These are phyloP conservation scores for Epinotia nisella DNA, from an alignment of 2,888 invertebrate genomes.

Conservation along the genomic window DNA sequence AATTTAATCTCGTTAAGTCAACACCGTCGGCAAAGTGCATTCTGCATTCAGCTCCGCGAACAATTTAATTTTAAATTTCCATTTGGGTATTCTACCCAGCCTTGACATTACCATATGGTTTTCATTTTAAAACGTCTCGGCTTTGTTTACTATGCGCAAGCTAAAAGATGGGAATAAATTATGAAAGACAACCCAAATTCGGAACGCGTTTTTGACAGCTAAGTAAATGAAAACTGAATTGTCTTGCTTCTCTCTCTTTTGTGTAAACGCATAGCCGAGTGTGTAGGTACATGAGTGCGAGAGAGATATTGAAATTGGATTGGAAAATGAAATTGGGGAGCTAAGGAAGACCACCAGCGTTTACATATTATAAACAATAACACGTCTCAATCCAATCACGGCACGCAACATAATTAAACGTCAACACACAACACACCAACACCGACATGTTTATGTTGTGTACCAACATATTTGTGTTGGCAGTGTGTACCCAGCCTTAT, in stretches of 20 bases:
- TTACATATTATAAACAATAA: conserved; percentile 23
- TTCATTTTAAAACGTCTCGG: conserved; percentile 22
- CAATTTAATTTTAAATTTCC: conserved; percentile 38
- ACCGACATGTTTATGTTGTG: conserved; percentile 1
- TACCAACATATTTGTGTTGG: background rate
- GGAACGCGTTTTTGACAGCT: background rate
- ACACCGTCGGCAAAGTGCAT: conserved; percentile 8
- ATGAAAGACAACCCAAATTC: conserved; percentile 3
- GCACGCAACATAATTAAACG: conserved; percentile 10
- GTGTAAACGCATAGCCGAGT: background rate
- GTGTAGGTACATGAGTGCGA: background rate
- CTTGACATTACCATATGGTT: conserved; percentile 40
- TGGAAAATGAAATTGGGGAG: background rate
- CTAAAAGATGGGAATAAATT: conserved; percentile 15
- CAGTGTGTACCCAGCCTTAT: conserved; percentile 37
- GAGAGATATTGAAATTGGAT: background rate
- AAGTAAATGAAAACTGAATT: background rate
- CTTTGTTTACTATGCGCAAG: conserved; percentile 31
- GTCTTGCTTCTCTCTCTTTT: background rate
- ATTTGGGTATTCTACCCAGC: conserved; percentile 25
- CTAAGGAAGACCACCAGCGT: conserved; percentile 23
- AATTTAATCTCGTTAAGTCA: conserved; percentile 34
- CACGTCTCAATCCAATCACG: conserved; percentile 16
- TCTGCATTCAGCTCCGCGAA: conserved; percentile 29
- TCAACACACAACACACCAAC: conserved; percentile 6